A percentile compares a stretch with the other conserved stretches of the same genome.
These are phyloP conservation scores for Stegastes partitus DNA, from an alignment of 2,113 vertebrate genomes.

Conservation along the genomic window DNA sequence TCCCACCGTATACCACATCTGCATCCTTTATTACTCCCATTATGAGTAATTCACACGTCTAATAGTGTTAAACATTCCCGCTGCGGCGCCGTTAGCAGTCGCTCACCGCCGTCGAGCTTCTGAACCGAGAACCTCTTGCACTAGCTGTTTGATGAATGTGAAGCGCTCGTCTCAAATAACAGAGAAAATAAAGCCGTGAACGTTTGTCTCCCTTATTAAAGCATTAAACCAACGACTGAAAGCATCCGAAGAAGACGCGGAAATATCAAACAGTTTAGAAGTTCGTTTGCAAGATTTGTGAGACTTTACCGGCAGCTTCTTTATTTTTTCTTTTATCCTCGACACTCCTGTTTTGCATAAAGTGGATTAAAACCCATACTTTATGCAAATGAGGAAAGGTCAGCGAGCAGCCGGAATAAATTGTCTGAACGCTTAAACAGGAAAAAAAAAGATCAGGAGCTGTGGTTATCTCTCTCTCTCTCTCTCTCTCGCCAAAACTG, in stretches of 20 bases:
- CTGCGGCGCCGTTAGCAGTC: no score
- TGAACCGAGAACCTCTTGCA: no score
- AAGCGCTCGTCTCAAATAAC: no score
- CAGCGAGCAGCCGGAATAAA: background rate
- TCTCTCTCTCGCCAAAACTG: background rate
- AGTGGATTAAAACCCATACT: background rate
- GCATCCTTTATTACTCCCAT: no score
- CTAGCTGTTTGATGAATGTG: no score
- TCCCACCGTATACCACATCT: no score
- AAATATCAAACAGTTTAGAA: background rate
- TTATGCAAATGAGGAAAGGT: constrained; percentile 23
- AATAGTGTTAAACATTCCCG: no score
- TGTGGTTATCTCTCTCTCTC: background rate
- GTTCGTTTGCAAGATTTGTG: background rate
- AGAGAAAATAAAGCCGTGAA: no score
- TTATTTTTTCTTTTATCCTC: no score
- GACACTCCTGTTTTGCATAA: background rate
- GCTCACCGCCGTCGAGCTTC: no score
- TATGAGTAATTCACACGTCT: no score
- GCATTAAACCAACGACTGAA: background rate
- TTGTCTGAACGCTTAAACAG: background rate
- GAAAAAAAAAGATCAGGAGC: constrained; percentile 2
- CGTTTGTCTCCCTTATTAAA: no score
- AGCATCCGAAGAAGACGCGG: background rate
- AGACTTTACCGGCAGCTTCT: background rate